These are phyloP conservation scores for Anabacerthia variegaticeps DNA, from an alignment of 2,797 vertebrate genomes.

Conservation along the genomic window DNA sequence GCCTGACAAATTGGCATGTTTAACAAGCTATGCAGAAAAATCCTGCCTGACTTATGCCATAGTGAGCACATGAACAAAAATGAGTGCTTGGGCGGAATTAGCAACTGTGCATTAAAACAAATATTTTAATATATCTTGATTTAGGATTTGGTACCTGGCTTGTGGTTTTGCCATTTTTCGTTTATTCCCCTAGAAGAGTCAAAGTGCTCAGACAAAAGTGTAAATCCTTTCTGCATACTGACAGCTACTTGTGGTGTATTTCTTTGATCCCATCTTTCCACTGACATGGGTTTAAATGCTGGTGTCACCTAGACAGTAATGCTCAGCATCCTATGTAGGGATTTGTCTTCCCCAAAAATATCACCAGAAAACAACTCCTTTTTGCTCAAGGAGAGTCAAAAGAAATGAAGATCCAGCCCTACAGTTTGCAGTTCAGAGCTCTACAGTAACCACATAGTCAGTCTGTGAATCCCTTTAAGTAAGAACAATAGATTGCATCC, in stretches of 20 bases:
- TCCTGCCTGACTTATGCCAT: neutral
- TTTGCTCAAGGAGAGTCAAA: neutral
- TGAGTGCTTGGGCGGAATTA: neutral
- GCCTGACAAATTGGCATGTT: neutral
- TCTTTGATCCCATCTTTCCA: neutral
- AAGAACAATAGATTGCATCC: neutral
- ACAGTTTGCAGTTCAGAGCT: neutral
- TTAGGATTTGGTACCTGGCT: neutral
- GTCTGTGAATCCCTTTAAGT: neutral
- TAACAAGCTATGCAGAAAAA: neutral
- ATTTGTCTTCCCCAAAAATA: neutral
- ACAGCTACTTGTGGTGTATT: neutral
- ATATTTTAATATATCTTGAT: neutral
- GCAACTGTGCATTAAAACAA: neutral
- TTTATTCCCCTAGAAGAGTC: neutral
- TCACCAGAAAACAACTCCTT: neutral
- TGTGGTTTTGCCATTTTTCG: neutral
- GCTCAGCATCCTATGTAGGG: neutral
- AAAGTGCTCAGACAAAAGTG: neutral
- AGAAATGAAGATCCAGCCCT: neutral
- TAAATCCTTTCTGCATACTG: neutral
- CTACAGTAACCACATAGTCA: neutral
- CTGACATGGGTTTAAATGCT: neutral
- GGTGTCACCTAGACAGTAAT: neutral
- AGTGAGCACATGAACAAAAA: neutral